phyloP scores from a whole-genome alignment of 2,888 invertebrate species.

The Hartigia nigra region DNA sequence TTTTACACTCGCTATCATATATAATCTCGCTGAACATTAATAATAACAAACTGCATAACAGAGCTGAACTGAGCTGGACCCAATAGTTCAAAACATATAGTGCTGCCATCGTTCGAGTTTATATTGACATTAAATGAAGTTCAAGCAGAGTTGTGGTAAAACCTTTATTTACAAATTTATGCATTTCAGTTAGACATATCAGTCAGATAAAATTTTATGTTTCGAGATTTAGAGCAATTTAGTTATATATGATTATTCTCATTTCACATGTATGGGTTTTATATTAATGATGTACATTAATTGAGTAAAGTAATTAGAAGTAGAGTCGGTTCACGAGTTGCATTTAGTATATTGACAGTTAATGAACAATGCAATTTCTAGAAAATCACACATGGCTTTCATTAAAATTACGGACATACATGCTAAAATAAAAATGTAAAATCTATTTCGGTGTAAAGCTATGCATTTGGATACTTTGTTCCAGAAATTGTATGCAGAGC shows the following conservation, averaged over 20 bases:
- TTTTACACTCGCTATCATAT: constrained; percentile 15
- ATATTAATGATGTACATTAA: neutral
- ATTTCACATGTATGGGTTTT: neutral
- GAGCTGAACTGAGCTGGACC: neutral
- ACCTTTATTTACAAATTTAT: neutral
- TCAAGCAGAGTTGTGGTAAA: neutral
- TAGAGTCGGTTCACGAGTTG: too few relatives aligned
- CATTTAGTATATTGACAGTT: too few relatives aligned
- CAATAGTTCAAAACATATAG: neutral
- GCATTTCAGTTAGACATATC: neutral
- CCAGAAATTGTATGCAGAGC: too few relatives aligned
- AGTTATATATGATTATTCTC: neutral
- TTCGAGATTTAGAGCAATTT: neutral
- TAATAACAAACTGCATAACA: neutral
- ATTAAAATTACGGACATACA: too few relatives aligned
- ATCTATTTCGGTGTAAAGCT: too few relatives aligned
- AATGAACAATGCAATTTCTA: too few relatives aligned
- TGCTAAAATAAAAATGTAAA: too few relatives aligned
- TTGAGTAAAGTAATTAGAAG: neutral
- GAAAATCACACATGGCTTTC: too few relatives aligned
- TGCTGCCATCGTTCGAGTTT: neutral
- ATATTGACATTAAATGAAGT: neutral
- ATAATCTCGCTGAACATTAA: neutral
- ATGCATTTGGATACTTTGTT: too few relatives aligned
- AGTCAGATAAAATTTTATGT: neutral